Percentiles rank a stretch among this genome's conserved stretches.
Conservation (phyloP, 1,140 invertebrate species). For the Tetramorium parvispinum region DNA sequence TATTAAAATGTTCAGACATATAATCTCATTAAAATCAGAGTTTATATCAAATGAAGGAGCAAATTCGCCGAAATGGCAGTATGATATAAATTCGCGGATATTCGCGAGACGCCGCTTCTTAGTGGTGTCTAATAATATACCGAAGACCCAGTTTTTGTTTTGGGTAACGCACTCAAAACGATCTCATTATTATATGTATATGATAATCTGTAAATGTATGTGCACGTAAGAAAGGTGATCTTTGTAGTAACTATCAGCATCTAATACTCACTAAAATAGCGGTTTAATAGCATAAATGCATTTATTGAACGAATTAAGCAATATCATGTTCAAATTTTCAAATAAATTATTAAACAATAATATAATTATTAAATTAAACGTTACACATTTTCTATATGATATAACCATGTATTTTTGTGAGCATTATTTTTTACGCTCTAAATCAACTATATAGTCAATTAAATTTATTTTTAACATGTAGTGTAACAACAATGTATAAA, state of each 20-base stretch:
- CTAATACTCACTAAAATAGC: not conserved
- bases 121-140: constrained; percentile 64
- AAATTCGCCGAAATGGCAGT: not conserved
- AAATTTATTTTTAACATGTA: not conserved
- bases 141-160: constrained; percentile 27
- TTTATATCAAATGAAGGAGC: not conserved
- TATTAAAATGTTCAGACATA: constrained; percentile 28
- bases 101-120: not conserved
- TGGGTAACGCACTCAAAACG: not conserved
- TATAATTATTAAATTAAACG: not conserved
- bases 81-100: constrained; percentile 44
- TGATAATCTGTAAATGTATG: constrained; percentile 32
- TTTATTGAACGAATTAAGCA: not conserved
- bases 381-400: not conserved
- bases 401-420: not conserved
- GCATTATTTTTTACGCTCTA: not conserved
- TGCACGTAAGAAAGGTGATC: not conserved
- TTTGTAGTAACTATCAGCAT: not conserved
- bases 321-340: not conserved
- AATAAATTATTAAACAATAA: constrained; percentile 13
- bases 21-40: constrained; percentile 59
- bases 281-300: not conserved
- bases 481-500: not conserved
- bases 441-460: not conserved
- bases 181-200: constrained; percentile 31